Evolutionary conservation across 2,888 invertebrate species (phyloP), one percentile per base, ranked within the genome.

Genomic region (Barypeithes pellucidus): DNA sequence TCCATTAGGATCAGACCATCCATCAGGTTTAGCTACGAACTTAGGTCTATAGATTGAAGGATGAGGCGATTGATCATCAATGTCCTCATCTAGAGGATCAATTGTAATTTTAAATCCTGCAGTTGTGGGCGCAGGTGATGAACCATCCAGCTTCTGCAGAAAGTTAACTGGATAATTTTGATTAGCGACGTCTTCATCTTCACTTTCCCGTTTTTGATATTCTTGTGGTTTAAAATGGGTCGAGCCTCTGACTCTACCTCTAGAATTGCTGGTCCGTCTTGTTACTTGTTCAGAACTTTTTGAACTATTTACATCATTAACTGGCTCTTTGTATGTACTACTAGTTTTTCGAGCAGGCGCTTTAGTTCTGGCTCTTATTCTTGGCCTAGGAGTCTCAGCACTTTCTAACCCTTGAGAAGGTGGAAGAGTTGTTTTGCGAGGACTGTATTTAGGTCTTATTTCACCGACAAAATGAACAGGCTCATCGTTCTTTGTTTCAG

Each of bases 1-100:
- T 22, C 50, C 14, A 33, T 67, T 50, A 14, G 59, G 33, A 83
- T 86, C 81, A 82, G 86, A 73, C 76, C 85, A 86, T 29, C 76
- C 73, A 20, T 78, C 74, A 5, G 79, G 79, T 11, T 67, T 73
- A 80, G 81, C 79, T 11, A 83, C 83, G 76, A 87, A 86, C 80
- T 86, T 88, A 0, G 89, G 89, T 77, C 87, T 86, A 77, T 88
- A 88, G 47, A 89, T 86, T 0, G 90, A 89, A 67, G 86, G 87
- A 82, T 89, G 87, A 0, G 89, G 86, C 63, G 88, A 87, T 84
- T 90, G 90, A 79, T 90, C 90, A 79, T 87, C 87, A 24, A 82
- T 80, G 65, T 85, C 86, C 33, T 82, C 79, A 72, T 81, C 81
- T 18, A 72, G 16, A 18, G 85, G 84, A 72, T 83, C 85, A 33